Evolutionary conservation across 2,888 invertebrate species (phyloP), one percentile per base, ranked within the genome.

Genomic region (Hemaris fuciformis): DNA sequence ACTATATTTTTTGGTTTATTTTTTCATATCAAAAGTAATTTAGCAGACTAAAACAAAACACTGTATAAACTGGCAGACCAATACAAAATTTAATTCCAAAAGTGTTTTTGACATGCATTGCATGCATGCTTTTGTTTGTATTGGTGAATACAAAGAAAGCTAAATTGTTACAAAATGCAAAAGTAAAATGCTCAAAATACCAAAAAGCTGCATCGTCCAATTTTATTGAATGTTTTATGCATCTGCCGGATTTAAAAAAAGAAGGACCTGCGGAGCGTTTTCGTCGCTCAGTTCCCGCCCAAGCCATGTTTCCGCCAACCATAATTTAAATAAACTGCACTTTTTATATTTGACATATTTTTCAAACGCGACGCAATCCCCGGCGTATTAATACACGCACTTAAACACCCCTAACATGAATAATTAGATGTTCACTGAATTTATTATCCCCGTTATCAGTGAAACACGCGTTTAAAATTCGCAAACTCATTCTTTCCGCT

Each of bases 391-490:
- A 90, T 89, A 88, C 87, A 83, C 81, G 76, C 83, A 84, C 83
- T 87, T 88, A 88, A 85, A 86, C 90, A 86, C 87, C 91, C 91
- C 88, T 83, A 86, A 91, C 91, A 88, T 91, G 91, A 92, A 91
- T 91, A 91, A 92, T 91, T 91, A 91, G 89, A 85, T 90, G 89
- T 89, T 89, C 87, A 81, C 80, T 73, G 81, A 84, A 87, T 89
- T 91, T 86, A 86, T 86, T 81, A 80, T 70, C 72, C 76, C 78
- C 75, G 84, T 89, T 91, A 91, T 91, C 92, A 84, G 78, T 83
- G 81, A 80, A 87, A 92, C 91, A 91, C 89, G 90, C 85, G 87
- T 86, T 89, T 89, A 84, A 88, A 88, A 91, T 88, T 89, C 83
- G 88, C 89, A 83, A 88, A 91, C 81, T 92, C 91, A 91, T 92